Conservation (phyloP, 2,797 vertebrate species). For the Pampus argenteus region DNA sequence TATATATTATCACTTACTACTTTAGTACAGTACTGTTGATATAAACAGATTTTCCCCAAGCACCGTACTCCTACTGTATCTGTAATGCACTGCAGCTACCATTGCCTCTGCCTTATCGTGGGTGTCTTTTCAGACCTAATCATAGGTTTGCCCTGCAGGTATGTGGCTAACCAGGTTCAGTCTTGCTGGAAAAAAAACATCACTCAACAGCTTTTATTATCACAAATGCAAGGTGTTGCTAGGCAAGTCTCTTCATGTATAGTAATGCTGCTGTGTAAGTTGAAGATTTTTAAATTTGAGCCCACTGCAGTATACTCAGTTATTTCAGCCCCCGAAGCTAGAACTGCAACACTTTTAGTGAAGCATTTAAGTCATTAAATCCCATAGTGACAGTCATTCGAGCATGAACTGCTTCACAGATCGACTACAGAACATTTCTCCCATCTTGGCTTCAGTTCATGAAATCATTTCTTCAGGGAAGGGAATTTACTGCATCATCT, state of each 20-base stretch:
- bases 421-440: slow-evolving; percentile 33
- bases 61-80: slow-evolving; percentile 7
- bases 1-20: slow-evolving; percentile 16
- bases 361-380: slow-evolving; percentile 57
- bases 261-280: slow-evolving; percentile 31
- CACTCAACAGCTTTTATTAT: slow-evolving; percentile 67
- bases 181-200: slow-evolving; percentile 70
- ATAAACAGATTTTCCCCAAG: slow-evolving; percentile 28
- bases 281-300: slow-evolving; percentile 48
- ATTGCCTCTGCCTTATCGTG: slow-evolving; percentile 36
- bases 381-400: slow-evolving; percentile 50
- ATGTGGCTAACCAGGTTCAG: slow-evolving; percentile 76
- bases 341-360: slow-evolving; percentile 41
- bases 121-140: slow-evolving; percentile 70
- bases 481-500: slow-evolving; percentile 48
- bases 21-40: neutral
- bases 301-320: slow-evolving; percentile 12
- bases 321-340: slow-evolving; percentile 31
- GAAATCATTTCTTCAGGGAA: slow-evolving; percentile 47
- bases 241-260: slow-evolving; percentile 69
- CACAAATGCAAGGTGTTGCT: slow-evolving; percentile 50
- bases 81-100: slow-evolving; percentile 20
- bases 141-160: slow-evolving; percentile 75
- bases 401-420: slow-evolving; percentile 36
- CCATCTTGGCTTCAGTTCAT: slow-evolving; percentile 35